These are phyloP conservation scores for Spea multiplicata DNA, from an alignment of 2,113 vertebrate species.

Conservation along the genomic window DNA sequence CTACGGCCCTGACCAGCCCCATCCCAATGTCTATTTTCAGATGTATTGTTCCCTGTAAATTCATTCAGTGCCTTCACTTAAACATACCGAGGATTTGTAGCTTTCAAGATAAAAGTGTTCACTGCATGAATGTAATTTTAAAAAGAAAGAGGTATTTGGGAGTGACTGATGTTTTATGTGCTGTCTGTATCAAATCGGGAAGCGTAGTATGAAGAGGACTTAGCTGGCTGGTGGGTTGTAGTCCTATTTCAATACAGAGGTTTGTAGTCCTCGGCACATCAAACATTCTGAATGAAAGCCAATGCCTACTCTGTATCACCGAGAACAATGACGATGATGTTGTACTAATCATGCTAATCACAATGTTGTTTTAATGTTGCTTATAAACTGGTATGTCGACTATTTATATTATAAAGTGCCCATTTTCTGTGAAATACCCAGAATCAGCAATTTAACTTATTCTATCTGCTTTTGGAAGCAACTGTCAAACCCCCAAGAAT, in stretches of 20 bases:
- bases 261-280: constrained; percentile 45
- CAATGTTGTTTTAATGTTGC: constrained; percentile 44
- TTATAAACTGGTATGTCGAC: neutral
- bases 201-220: constrained; percentile 60
- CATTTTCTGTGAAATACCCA: neutral
- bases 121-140: constrained; percentile 3
- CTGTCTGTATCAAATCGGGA: constrained; percentile 63
- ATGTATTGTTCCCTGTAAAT: neutral
- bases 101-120: constrained; percentile 7
- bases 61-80: neutral
- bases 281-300: constrained; percentile 67
- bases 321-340: constrained; percentile 24
- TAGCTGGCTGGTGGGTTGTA: constrained; percentile 67
- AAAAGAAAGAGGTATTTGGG: constrained; percentile 11
- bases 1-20: no score
- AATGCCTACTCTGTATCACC: constrained; percentile 58
- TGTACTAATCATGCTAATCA: constrained; percentile 34
- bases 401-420: neutral
- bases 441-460: no score
- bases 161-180: constrained; percentile 49
- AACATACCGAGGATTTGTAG: neutral
- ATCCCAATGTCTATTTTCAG: neutral
- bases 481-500: no score
- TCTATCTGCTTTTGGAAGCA: no score
- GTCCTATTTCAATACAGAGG: constrained; percentile 70